Base-by-base conservation (phyloP, 2,797 vertebrate species). In the Apogon hyalosoma region DNA sequence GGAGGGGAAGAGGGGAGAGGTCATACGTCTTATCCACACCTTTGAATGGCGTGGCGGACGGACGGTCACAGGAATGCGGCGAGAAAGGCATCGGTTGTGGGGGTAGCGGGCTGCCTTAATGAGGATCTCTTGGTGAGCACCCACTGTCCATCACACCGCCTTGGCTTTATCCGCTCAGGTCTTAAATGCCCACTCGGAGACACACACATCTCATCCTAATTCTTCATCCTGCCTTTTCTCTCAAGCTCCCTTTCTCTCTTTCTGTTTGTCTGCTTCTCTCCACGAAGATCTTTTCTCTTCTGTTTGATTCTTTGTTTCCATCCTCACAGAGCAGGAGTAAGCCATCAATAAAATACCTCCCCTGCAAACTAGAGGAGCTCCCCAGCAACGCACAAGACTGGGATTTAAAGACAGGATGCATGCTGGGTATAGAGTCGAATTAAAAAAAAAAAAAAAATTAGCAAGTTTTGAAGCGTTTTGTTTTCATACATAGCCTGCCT, bases 151-250 rank as follows among this genome's bases (percentile, higher is more conserved):
- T 84, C 77, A 92, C 68, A 21, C 62, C 77, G 87, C 80, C 79
- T 89, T 77, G 86, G 89, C 90, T 93, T 91, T 92, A 93, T 92
- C 88, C 71, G 59, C 83, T 86, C 88, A 86, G 90, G 92, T 92
- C 92, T 90, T 92, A 92, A 93, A 93, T 87, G 89, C 93, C 92
- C 77, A 88, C 93, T 75, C 91, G 18, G 42, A 60, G 42, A 58
- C 56, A 54, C 67, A 41, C 57, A 56, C 48, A 53, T 49, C 54
- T 67, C 59, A 12, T 39, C 69, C 49, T 73, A 38, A 77, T 63
- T 74, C 73, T 79, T 71, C 61, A 77, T 77, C 77, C 71, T 53
- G 48, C 19, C 47, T 45, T 77, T 74, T 79, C 73, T 70, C 47
- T 75, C 39, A 40, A 41, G 28, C 46, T 63, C 62, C 39, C 54